A percentile compares a stretch with the other conserved stretches of the same genome.
phyloP scores from a whole-genome alignment of 2,888 invertebrate genomes.

The Pilophorus perplexus region DNA sequence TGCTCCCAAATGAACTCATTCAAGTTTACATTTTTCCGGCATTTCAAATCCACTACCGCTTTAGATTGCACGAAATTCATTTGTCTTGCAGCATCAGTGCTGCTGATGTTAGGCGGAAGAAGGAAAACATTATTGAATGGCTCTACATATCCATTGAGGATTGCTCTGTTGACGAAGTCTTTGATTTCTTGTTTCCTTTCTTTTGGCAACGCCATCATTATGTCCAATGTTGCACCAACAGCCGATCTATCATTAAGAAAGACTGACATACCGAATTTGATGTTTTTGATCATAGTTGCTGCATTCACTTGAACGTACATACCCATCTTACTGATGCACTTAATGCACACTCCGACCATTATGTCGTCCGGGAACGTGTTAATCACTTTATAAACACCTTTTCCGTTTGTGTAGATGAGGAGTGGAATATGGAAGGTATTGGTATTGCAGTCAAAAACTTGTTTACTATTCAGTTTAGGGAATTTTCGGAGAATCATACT shows the following conservation, averaged over 20 bases:
- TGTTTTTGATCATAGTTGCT: not conserved
- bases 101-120: not conserved
- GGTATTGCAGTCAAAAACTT: conserved; percentile 18
- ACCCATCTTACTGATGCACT: not conserved
- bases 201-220: not conserved
- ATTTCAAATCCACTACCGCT: not conserved
- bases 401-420: conserved; percentile 17
- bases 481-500: not conserved
- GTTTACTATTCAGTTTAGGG: conserved; percentile 7
- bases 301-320: conserved; percentile 17
- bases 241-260: not conserved
- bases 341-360: conserved; percentile 12
- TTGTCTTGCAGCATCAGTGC: not conserved
- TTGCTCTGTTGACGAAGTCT: not conserved
- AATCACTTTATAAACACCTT: conserved; percentile 33
- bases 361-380: conserved; percentile 19
- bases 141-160: not conserved
- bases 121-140: not conserved
- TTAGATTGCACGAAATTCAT: not conserved
- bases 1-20: conserved; percentile 11
- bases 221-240: not conserved
- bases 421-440: conserved; percentile 12
- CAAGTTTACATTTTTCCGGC: not conserved
- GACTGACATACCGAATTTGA: not conserved
- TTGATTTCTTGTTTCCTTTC: not conserved